Evolutionary conservation across 2,888 invertebrate species (phyloP).

Genomic region (Leucophenga maculata): DNA sequence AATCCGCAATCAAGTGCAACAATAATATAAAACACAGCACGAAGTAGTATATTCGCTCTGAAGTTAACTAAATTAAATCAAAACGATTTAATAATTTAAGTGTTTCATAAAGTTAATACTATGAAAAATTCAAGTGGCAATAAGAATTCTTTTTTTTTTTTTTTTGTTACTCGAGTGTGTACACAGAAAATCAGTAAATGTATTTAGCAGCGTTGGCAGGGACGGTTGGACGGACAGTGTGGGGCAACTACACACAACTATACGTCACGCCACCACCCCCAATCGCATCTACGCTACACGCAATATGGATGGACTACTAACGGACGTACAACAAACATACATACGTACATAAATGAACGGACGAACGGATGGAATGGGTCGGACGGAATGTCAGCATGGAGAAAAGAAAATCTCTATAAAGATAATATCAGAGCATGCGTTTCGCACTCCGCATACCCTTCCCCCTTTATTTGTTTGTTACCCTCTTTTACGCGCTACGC

Average conservation of each 20-base stretch:
- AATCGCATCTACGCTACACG: not conserved
- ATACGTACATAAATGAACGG: too few relatives aligned
- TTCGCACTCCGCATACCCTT: slow-evolving; percentile 17
- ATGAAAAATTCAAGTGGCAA: not conserved
- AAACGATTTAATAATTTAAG: not conserved
- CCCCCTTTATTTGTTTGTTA: not conserved
- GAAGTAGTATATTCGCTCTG: not conserved
- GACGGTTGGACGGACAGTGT: not conserved
- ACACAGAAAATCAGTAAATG: slow-evolving; percentile 59
- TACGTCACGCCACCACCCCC: slow-evolving; percentile 4
- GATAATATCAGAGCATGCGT: slow-evolving; percentile 57
- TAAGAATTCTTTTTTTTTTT: not conserved
- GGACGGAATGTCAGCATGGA: not conserved
- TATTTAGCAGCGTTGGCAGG: slow-evolving; percentile 36
- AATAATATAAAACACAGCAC: not conserved
- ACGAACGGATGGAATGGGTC: slow-evolving; percentile 27
- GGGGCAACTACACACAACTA: slow-evolving; percentile 1
- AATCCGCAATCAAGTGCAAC: slow-evolving; percentile 15
- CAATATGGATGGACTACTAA: not conserved
- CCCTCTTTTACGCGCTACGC: not conserved
- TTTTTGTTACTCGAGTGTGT: slow-evolving; percentile 54
- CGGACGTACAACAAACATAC: too few relatives aligned
- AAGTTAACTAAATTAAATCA: not conserved
- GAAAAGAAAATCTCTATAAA: slow-evolving; percentile 56
- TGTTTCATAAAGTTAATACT: not conserved